phyloP scores from a whole-genome alignment of 1,140 invertebrate species.

The Micrasema minimum region DNA sequence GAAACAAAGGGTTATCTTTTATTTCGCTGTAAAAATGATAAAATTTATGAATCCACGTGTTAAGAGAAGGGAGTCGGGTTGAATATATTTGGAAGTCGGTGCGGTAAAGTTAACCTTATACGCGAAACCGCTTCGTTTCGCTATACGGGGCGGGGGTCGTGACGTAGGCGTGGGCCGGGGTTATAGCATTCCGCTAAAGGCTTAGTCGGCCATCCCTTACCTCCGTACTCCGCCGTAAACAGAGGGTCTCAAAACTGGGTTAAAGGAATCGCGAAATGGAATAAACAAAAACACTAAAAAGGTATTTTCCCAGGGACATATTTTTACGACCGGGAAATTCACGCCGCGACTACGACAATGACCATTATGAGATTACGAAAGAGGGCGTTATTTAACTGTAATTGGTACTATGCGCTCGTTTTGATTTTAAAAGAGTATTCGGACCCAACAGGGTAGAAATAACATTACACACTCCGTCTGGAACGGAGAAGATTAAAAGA shows the following conservation, averaged over 20 bases:
- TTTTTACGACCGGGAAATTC: no score
- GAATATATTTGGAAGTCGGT: conserved; percentile 6
- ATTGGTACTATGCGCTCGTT: no score
- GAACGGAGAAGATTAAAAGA: no score
- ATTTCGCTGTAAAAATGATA: neutral
- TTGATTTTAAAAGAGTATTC: no score
- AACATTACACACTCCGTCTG: no score
- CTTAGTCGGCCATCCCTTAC: conserved; percentile 6
- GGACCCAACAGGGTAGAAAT: no score
- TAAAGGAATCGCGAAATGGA: conserved; percentile 18
- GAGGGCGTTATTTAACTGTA: no score
- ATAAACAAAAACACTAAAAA: neutral
- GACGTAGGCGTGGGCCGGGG: neutral
- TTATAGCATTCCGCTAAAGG: conserved; percentile 12
- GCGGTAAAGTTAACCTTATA: conserved; percentile 9
- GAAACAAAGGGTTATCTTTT: neutral
- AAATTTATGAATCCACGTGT: conserved; percentile 6
- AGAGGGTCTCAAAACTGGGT: conserved; percentile 23
- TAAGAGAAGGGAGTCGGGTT: neutral
- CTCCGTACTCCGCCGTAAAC: neutral
- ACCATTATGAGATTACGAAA: no score
- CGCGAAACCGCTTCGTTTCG: conserved; percentile 12
- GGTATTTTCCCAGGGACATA: no score
- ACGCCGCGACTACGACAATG: no score
- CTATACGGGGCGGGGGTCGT: neutral